Percentiles rank a stretch among this genome's conserved stretches.
These are phyloP conservation scores for Gobius niger DNA, from an alignment of 2,113 vertebrate genomes.

Conservation along the genomic window DNA sequence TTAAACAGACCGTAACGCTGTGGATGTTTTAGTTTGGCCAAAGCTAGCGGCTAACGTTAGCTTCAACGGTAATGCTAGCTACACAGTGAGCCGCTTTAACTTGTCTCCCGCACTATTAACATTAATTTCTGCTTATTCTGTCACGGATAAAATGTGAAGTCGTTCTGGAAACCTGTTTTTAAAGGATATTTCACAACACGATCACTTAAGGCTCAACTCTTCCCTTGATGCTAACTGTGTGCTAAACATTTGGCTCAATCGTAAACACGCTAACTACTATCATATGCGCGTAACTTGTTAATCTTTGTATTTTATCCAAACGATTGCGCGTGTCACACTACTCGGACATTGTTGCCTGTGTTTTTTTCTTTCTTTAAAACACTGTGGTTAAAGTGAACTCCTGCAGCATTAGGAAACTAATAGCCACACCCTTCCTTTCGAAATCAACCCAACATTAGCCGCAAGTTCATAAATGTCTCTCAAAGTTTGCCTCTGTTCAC, in stretches of 20 bases:
- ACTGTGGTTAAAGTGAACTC: background rate
- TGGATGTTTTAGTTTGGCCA: constrained; percentile 14
- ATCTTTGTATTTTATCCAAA: background rate
- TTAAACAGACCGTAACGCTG: background rate
- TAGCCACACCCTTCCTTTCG: constrained; percentile 73
- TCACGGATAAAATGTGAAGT: background rate
- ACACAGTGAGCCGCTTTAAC: constrained; percentile 2
- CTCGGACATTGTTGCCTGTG: background rate
- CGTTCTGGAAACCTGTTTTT: background rate
- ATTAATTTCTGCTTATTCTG: background rate
- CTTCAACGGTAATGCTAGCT: constrained; percentile 1
- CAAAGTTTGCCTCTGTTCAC: accelerated
- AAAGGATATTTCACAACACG: background rate
- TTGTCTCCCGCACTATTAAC: background rate
- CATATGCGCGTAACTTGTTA: background rate
- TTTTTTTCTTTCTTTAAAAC: background rate
- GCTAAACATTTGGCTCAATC: constrained; percentile 30
- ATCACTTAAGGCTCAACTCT: background rate
- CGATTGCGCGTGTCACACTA: background rate
- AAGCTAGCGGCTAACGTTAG: constrained; percentile 48
- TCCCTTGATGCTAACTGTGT: constrained; percentile 28
- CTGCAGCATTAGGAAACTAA: constrained; percentile 43
- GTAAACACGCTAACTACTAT: background rate
- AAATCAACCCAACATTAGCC: constrained; percentile 34
- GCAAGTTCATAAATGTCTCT: constrained; percentile 34